Base-by-base conservation (phyloP, 2,797 vertebrate species). In the Parotocinclus haroldoi region DNA sequence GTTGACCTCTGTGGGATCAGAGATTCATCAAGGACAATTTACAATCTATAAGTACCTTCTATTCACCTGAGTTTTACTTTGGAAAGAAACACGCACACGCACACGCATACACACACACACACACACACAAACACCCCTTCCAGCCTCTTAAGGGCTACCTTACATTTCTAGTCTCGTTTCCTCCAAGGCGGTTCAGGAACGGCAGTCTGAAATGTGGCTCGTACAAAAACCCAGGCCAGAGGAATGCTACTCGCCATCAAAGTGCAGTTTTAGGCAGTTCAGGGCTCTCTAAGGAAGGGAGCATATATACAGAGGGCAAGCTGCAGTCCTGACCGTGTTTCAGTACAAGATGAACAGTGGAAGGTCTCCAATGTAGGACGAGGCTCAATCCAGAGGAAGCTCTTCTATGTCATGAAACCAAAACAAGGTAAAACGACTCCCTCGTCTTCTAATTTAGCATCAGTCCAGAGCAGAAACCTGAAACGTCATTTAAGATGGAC, bases 21-120 rank as follows among this genome's bases (percentile, higher is more conserved):
- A 14, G 48, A 50, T 48, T 10, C 10, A 12, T 42, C 40, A 42
- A 3, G 13, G 48, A 61, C 55, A 69, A 72, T 67, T 54, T 57
- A 45, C 59, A 77, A 61, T 19, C 36, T 76, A 68, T 71, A 69
- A 79, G 84, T 83, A 85, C 80, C 81, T 80, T 83, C 71, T 80
- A 36, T 72, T 46, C 81, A 89, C 88, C 89, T 88, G 89, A 91
- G 89, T 83, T 85, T 79, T 76, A 80, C 54, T 79, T 81, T 62
- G 67, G 75, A 81, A 82, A 71, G 77, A 58, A 76, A 78, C 66
- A 76, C 19, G n/a, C n/a, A n/a, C n/a, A n/a, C n/a, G n/a, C n/a
- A n/a, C n/a, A n/a, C n/a, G n/a, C n/a, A n/a, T n/a, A n/a, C n/a
- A n/a, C n/a, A n/a, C n/a, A n/a, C n/a, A n/a, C n/a, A n/a, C n/a